phyloP scores from a whole-genome alignment of 1,140 invertebrate species.

The Zaprionus kolodkinae region DNA sequence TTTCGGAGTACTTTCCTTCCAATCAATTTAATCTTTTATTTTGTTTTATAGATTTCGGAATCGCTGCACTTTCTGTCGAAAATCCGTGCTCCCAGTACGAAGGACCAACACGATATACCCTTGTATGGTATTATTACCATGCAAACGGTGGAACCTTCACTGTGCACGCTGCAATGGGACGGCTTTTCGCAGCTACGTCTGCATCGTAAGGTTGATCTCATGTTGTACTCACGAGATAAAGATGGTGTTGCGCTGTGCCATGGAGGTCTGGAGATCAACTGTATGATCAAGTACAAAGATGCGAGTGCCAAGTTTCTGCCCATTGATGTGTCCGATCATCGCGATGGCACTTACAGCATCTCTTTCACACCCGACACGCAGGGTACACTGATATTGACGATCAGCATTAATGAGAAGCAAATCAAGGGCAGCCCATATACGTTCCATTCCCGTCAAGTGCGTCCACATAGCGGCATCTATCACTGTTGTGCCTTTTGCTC shows the following conservation, averaged over 20 bases:
- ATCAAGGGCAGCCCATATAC: constrained; percentile 88
- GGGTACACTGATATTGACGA: constrained; percentile 86
- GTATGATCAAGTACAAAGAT: constrained; percentile 84
- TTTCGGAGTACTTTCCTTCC: too few relatives aligned
- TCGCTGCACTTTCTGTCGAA: constrained; percentile 85
- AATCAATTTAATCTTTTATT: too few relatives aligned
- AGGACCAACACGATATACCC: constrained; percentile 83
- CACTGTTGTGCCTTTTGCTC: constrained; percentile 94
- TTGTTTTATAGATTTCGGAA: constrained; percentile 78
- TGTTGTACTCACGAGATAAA: constrained; percentile 85
- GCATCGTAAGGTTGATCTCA: constrained; percentile 84
- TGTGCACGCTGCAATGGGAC: constrained; percentile 85
- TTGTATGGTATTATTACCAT: constrained; percentile 86
- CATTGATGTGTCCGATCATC: constrained; percentile 86
- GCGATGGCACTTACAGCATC: constrained; percentile 87
- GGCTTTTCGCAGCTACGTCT: constrained; percentile 84
- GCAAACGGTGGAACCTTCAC: constrained; percentile 86
- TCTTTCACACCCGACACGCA: constrained; percentile 86
- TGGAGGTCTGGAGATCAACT: constrained; percentile 85
- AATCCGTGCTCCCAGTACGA: constrained; percentile 83
- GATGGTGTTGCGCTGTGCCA: constrained; percentile 85
- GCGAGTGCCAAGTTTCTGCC: constrained; percentile 73
- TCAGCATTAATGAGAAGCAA: constrained; percentile 87
- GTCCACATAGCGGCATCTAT: constrained; percentile 88
- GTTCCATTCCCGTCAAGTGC: constrained; percentile 85